Evolutionary conservation across 2,797 vertebrate genomes (phyloP).

Genomic region (Manis javanica): DNA sequence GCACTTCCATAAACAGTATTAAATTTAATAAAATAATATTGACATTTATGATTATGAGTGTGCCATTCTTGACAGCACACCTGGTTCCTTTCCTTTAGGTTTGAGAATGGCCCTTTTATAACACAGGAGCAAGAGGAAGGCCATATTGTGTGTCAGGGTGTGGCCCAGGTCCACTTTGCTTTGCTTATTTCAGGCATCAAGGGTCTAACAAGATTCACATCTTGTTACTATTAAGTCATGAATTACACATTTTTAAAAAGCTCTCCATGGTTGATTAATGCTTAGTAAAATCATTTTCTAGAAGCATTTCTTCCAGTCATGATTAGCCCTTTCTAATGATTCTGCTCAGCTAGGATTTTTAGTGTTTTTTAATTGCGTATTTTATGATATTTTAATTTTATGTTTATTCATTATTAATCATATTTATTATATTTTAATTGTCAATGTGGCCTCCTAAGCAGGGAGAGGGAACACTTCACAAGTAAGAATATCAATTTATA

Average conservation of each 20-base stretch:
- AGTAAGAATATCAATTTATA: conserved; percentile 81
- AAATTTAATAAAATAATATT: conserved; percentile 32
- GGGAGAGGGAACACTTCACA: conserved; percentile 56
- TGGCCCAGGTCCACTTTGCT: not conserved
- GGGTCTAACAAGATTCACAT: not conserved
- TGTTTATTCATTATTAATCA: conserved; percentile 83
- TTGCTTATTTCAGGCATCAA: not conserved
- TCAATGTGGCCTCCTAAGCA: conserved; percentile 59
- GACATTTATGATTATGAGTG: not conserved
- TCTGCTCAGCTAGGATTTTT: conserved; percentile 77
- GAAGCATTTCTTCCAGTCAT: conserved; percentile 30
- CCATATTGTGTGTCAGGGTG: not conserved
- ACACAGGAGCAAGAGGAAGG: not conserved
- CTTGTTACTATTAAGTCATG: not conserved
- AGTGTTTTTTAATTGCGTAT: conserved; percentile 80
- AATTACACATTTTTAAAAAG: not conserved
- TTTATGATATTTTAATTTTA: conserved; percentile 84
- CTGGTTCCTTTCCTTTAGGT: not conserved
- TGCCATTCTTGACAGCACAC: not conserved
- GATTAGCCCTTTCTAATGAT: conserved; percentile 76
- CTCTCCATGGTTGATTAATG: conserved; percentile 62
- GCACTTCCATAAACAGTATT: not conserved
- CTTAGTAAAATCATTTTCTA: conserved; percentile 51
- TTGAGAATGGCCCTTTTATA: not conserved
- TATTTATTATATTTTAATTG: conserved; percentile 83